Conservation (phyloP, 2,888 invertebrate genomes). For the Drosophila anceps region DNA sequence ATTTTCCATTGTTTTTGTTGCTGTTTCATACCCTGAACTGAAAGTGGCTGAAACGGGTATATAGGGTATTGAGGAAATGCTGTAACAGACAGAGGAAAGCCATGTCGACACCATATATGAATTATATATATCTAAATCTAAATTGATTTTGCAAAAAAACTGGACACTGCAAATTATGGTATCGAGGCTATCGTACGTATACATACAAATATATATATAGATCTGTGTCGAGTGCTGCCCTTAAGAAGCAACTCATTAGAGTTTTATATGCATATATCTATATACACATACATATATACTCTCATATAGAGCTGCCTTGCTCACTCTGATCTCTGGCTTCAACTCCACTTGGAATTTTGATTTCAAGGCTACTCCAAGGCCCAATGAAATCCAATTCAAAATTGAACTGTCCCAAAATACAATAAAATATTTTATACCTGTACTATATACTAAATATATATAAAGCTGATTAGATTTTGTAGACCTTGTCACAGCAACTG, state of each 20-base stretch:
- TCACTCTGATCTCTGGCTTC: background rate
- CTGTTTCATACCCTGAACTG: background rate
- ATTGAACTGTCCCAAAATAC: background rate
- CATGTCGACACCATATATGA: too few species aligned
- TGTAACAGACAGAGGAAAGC: background rate
- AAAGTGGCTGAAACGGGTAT: background rate
- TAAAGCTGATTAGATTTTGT: slow-evolving; percentile 12
- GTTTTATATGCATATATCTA: too few species aligned
- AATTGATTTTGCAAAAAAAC: too few species aligned
- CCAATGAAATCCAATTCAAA: too few species aligned
- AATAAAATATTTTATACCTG: background rate
- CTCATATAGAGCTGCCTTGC: background rate
- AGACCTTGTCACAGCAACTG: slow-evolving; percentile 60
- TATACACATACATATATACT: background rate
- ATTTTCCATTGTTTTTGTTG: slow-evolving; percentile 9
- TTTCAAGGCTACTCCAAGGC: too few species aligned
- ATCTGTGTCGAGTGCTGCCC: too few species aligned
- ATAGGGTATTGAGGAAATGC: background rate
- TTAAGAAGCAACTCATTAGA: too few species aligned
- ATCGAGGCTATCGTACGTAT: too few species aligned
- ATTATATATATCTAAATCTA: too few species aligned
- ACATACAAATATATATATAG: too few species aligned
- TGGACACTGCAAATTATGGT: too few species aligned
- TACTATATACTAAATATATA: background rate
- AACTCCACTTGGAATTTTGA: background rate